Base-by-base conservation (phyloP, 1,140 invertebrate species). In the Eriocheir sinensis region DNA sequence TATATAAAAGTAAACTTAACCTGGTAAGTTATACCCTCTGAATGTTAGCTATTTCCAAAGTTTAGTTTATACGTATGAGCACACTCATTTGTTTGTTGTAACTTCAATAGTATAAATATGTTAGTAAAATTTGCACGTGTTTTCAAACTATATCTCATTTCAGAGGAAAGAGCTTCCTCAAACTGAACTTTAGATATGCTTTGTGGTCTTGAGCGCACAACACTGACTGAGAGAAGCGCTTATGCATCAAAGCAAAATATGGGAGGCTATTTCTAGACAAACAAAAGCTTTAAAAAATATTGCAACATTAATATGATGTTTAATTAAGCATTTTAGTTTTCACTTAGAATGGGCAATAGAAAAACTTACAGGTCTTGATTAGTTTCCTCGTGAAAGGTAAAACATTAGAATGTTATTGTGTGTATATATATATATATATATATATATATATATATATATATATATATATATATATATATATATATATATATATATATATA, bases 311-410 rank as follows among this genome's bases (percentile, higher is more conserved):
- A 94, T 79, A 80, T 80, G 89, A 81, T 40, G 34, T 93, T 38
- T 85, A 93, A 81, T 90, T 88, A 90, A 89, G 93, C 86, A 90
- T 40, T 86, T 83, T 32, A 53, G 36, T 44, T 83, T 79, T 32
- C n/a, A 40, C 44, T 27, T 60, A 81, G 44, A 32, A 48, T 94
- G 79, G 81, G 86, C 80, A 60, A 80, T 38, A 38, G 83, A 91
- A 91, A 91, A 53, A 94, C 93, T 94, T 94, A 94, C 93, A 94
- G 93, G 89, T 94, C 93, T 94, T 94, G 53, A 91, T 91, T 89
- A 91, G 93, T 94, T 94, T 94, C 93, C 93, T 94, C 93, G 89
- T 94, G 93, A 94, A 91, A 94, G 48, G 79, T 91, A 91, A 85
- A 91, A 83, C 83, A 94, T 85, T 90, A 81, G 41, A 38, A 94